Conservation (phyloP, 2,888 invertebrate species). For the Clitarchus hookeri region DNA sequence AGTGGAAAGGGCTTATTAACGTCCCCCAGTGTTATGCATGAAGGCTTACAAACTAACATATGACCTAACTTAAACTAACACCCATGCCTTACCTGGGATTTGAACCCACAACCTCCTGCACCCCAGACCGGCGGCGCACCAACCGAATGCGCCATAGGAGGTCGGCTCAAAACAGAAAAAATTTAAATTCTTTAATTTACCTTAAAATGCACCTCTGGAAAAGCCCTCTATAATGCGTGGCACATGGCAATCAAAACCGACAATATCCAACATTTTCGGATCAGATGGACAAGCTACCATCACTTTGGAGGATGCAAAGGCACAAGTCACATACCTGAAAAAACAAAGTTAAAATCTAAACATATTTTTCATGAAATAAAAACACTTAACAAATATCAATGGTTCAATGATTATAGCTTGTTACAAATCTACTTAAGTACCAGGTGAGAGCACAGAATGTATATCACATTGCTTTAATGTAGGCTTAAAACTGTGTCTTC, state of each 20-base stretch:
- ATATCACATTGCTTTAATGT: too few relatives aligned
- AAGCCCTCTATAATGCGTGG: conserved; percentile 68
- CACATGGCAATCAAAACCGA: conserved; percentile 67
- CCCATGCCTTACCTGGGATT: too few relatives aligned
- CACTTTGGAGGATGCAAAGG: conserved; percentile 49
- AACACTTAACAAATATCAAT: background rate
- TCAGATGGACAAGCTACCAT: conserved; percentile 38
- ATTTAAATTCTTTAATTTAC: background rate
- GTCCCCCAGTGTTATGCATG: too few relatives aligned
- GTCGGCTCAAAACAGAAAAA: background rate
- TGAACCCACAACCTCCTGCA: too few relatives aligned
- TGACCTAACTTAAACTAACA: too few relatives aligned
- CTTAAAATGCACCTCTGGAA: conserved; percentile 58
- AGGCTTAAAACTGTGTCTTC: too few relatives aligned
- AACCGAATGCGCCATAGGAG: too few relatives aligned
- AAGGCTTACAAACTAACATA: too few relatives aligned
- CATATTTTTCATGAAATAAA: background rate
- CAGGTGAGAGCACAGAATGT: too few relatives aligned
- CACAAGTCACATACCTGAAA: conserved; percentile 64
- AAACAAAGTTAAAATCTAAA: conserved; percentile 18
- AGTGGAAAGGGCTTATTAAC: too few relatives aligned
- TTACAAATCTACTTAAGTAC: too few relatives aligned
- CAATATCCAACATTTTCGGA: conserved; percentile 63
- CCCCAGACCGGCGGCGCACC: too few relatives aligned
- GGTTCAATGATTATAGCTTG: background rate